Conservation (phyloP, 2,797 vertebrate genomes). For the Siniperca undulata region DNA sequence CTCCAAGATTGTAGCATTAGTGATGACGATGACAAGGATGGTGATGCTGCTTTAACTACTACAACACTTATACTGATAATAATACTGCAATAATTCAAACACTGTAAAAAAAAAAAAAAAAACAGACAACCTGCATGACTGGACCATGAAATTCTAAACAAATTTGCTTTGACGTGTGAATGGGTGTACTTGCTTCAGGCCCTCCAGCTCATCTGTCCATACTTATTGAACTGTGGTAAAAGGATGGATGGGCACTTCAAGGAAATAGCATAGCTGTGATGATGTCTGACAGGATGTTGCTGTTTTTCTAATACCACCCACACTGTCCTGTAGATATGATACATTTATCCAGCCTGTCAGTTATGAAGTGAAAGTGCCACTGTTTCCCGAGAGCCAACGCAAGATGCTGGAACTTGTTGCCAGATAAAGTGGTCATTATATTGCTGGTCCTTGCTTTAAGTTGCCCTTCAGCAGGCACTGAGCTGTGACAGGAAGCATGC, state of each 20-base stretch:
- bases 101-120: constrained; percentile 1
- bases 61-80: neutral
- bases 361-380: constrained; percentile 45
- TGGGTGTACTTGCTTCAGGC: constrained; percentile 21
- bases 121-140: neutral
- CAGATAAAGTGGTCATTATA: constrained; percentile 38
- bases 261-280: constrained; percentile 31
- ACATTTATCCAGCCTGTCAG: constrained; percentile 55
- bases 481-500: constrained; percentile 48
- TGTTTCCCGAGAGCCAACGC: constrained; percentile 27
- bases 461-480: constrained; percentile 46
- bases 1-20: constrained; percentile 11
- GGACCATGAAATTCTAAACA: constrained; percentile 26
- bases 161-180: constrained; percentile 42
- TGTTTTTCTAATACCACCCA: constrained; percentile 61
- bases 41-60: neutral
- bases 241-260: constrained; percentile 48
- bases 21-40: neutral
- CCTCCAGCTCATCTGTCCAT: constrained; percentile 37
- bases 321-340: constrained; percentile 46
- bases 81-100: neutral
- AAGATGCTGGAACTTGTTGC: constrained; percentile 26
- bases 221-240: constrained; percentile 35
- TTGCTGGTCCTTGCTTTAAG: constrained; percentile 36
- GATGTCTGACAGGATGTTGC: constrained; percentile 49